Evolutionary conservation across 2,888 invertebrate species (phyloP).

Genomic region (Caenorhabditis sinica): DNA sequence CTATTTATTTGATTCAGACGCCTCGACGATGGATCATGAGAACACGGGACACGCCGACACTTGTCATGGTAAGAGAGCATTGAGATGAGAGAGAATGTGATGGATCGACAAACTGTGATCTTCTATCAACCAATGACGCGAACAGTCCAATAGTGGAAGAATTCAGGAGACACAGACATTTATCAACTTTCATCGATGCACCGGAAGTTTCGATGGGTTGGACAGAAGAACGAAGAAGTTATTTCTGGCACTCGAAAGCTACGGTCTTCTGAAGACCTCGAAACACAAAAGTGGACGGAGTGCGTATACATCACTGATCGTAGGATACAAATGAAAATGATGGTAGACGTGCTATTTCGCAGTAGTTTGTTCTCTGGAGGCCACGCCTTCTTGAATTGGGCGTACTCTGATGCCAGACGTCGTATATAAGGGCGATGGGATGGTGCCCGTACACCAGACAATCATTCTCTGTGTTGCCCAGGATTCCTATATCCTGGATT

Average conservation of each 20-base stretch:
- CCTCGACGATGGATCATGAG: constrained; percentile 37
- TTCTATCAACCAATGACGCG: constrained; percentile 65
- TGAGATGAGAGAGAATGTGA: constrained; percentile 34
- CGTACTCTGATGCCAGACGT: constrained; percentile 43
- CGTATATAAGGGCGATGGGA: constrained; percentile 40
- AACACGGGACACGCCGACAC: constrained; percentile 42
- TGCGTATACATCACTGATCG: constrained; percentile 51
- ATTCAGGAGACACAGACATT: constrained; percentile 43
- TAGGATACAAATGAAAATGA: neutral
- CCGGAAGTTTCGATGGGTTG: constrained; percentile 44
- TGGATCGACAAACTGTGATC: constrained; percentile 58
- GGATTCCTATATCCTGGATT: neutral
- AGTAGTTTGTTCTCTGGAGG: constrained; percentile 53
- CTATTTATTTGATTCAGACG: constrained; percentile 56
- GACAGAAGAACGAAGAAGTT: constrained; percentile 29
- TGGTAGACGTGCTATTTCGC: constrained; percentile 48
- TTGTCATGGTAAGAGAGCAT: constrained; percentile 34
- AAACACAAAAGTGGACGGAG: constrained; percentile 16
- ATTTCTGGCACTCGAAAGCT: constrained; percentile 42
- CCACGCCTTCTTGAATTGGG: constrained; percentile 41
- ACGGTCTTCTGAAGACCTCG: constrained; percentile 13
- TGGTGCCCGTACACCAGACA: constrained; percentile 21
- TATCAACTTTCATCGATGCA: constrained; percentile 51
- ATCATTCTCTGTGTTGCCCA: constrained; percentile 27
- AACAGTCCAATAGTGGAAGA: constrained; percentile 33